phyloP scores from a whole-genome alignment of 2,797 vertebrate genomes.

The Ceryle rudis region DNA sequence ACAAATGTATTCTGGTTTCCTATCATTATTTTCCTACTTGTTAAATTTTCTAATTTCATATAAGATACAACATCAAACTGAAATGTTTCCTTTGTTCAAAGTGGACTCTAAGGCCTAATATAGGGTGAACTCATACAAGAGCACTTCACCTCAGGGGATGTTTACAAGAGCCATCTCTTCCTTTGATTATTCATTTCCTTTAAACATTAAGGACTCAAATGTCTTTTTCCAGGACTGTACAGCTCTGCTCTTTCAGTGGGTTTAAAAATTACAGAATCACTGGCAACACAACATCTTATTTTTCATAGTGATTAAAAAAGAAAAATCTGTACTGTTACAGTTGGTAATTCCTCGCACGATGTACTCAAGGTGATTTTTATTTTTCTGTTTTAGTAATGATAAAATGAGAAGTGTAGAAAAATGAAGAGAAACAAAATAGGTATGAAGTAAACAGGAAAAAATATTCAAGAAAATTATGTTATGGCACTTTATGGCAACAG shows the following conservation, averaged over 20 bases:
- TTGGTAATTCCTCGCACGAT: background rate
- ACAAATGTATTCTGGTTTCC: background rate
- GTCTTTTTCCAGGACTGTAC: background rate
- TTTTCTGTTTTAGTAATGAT: background rate
- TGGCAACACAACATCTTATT: background rate
- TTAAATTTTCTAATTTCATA: background rate
- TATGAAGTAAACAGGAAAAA: background rate
- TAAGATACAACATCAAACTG: background rate
- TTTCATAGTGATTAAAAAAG: background rate
- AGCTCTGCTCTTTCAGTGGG: background rate
- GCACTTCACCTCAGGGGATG: background rate
- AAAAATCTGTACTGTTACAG: background rate
- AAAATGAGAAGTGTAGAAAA: background rate
- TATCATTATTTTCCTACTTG: background rate
- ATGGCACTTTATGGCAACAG: background rate
- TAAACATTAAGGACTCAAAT: background rate
- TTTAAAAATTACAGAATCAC: background rate
- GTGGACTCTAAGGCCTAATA: background rate
- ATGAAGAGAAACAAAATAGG: background rate
- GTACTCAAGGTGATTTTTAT: background rate
- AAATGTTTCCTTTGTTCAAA: background rate
- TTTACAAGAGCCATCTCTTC: background rate
- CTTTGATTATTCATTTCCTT: background rate
- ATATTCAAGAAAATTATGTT: background rate
- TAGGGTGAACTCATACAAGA: background rate